Evolutionary conservation across 2,888 invertebrate species (phyloP), one percentile per base, ranked within the genome.

Genomic region (Thymelicus acteon): DNA sequence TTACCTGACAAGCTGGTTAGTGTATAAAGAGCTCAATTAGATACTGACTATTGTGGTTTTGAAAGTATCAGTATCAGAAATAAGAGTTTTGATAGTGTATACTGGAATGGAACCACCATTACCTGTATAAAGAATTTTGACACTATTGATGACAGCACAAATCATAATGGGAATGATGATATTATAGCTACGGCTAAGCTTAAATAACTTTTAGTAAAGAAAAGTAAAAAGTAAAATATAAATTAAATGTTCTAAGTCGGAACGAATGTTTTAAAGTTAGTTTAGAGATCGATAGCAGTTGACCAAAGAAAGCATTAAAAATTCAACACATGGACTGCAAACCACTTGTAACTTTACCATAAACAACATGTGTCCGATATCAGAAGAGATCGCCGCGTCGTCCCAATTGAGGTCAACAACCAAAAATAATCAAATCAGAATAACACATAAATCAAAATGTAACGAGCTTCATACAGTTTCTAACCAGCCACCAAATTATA

Each of bases 401-500:
- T 31, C 31, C 3, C 19, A 52, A 52, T 52, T 52, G 13, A 31
- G 31, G 13, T 57, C 24, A 13, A 57, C 6, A 12, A 57, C 31
- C 24, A 4, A 44, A 69, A 62, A 57, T 47, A 44, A 10, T 44
- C 44, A 44, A 44, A 44, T 44, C 44, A 12, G 8, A 10, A 44
- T 44, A 52, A 24, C 31, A 57, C 68, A 69, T 69, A 54, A 69
- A 69, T 69, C 68, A 69, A 62, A 69, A 48, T 57, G 19, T 47
- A 69, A 69, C 62, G 37, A 57, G 52, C 40, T 60, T 52, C 57
- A 57, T 63, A 69, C 61, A 5, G 61, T 65, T 72, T 57, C 54
- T 69, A 63, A 69, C 15, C 60, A 13, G 57, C 39, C 65, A 72
- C 69, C 69, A 70, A 73, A 73, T 73, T 73, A 48, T 54, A 72